Conservation (phyloP, 1,140 invertebrate species). For the Ylistrum balloti region DNA sequence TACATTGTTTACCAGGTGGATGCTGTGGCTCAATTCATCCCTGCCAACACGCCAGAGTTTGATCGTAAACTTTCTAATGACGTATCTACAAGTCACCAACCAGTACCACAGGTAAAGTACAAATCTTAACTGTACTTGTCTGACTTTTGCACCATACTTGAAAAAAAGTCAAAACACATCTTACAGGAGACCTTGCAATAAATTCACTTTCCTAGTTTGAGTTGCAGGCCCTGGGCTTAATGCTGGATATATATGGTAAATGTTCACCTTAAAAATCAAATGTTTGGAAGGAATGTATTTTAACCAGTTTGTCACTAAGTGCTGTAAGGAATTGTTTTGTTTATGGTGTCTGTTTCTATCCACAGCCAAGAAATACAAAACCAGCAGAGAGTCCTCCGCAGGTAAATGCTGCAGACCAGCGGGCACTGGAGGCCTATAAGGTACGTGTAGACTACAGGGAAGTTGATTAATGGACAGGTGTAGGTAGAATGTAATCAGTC, state of each 20-base stretch:
- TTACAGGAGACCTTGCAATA: too few relatives aligned
- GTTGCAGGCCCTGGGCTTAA: too few relatives aligned
- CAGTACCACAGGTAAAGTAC: not conserved
- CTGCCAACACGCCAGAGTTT: slow-evolving; percentile 45
- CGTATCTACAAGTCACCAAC: not conserved
- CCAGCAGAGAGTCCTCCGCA: slow-evolving; percentile 45
- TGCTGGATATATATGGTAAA: too few relatives aligned
- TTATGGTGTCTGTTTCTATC: too few relatives aligned
- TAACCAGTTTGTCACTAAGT: too few relatives aligned
- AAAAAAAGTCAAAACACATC: too few relatives aligned
- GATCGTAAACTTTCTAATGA: not conserved
- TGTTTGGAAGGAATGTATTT: too few relatives aligned
- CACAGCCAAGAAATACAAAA: slow-evolving; percentile 33
- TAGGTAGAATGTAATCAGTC: not conserved
- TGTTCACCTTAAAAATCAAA: too few relatives aligned
- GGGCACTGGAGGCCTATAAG: slow-evolving; percentile 56
- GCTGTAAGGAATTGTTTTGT: too few relatives aligned
- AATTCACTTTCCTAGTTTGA: too few relatives aligned
- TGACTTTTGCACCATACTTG: too few relatives aligned
- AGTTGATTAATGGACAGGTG: not conserved
- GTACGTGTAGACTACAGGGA: slow-evolving; percentile 43
- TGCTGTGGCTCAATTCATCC: slow-evolving; percentile 47
- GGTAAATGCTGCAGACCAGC: slow-evolving; percentile 46
- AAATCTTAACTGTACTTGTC: too few relatives aligned
- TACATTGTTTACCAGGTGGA: slow-evolving; percentile 42